Evolutionary conservation across 2,888 invertebrate genomes (phyloP), one percentile per base, ranked within the genome.

Genomic region (Cephus spinipes): DNA sequence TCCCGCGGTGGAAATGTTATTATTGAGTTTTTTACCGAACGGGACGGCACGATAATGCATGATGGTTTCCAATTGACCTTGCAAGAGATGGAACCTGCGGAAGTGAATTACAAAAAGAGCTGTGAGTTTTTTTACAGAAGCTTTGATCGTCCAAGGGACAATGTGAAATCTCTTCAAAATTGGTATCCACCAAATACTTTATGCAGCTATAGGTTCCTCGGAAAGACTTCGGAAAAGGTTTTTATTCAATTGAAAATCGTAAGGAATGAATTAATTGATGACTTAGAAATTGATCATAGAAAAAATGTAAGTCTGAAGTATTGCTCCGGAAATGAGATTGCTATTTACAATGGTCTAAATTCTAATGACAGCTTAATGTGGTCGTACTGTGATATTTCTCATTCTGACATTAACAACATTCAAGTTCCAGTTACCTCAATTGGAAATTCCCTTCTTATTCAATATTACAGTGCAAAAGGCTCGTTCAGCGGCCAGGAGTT

Each of bases 11-110:
- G 77, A 31, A 88, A 85, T 83, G 79, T 89, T 15, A 87, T 89
- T 35, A 81, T 89, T 23, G 89, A 89, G 77, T 89, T 89, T 73
- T 85, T 84, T 78, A 81, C 89, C 11, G 85, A 86, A 55, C 83
- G 84, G n/a, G 89, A 89, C 73, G 89, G 89, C 30, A 89, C 89
- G n/a, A 83, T 89, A 35, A 87, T 87, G 86, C 89, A 89, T 84
- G 86, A 87, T 73, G 89, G 89, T 1, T 89, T 89, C 69, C 88
- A 89, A 55, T 81, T 89, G 77, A 88, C 86, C 12, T 81, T 89
- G 11, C 87, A 89, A 40, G 89, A 89, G 75, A 85, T 82, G 75
- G 79, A 82, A 69, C 75, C 79, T 9, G 71, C 71, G 12, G 4
- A n/a, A 11, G 68, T 33, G 1, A 68, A 30, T 30, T 35, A 55